Evolutionary conservation across 2,113 vertebrate species (phyloP), one percentile per base, ranked within the genome.

Genomic region (Parotia lawesii): DNA sequence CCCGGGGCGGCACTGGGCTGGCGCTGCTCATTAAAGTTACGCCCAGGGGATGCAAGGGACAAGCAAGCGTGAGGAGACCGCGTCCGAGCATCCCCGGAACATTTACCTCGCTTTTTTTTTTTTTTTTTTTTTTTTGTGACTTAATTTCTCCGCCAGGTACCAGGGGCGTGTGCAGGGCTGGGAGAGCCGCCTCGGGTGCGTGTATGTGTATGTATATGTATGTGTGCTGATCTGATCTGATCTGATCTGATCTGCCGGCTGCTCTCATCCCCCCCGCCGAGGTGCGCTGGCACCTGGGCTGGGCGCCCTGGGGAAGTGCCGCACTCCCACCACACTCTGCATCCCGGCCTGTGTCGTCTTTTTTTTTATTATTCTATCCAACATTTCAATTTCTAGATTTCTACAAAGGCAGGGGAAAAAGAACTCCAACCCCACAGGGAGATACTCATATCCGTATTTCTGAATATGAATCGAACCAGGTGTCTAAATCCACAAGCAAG

Each of bases 1-100:
- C 37, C 47, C 53, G 22, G 33, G 13, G 28, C 42, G 8, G 25
- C n/a, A 3, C 50, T 3, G n/a, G 9, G 10, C 35, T 48, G 35
- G 29, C 5, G 40, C 25, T 17, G 37, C 67, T 17, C 2, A 23
- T 1, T 0, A 1, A 29, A 87, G 64, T 77, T 51, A 6, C 15
- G 4, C 22, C 47, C 3, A 8, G 44, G 14, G n/a, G 6, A 6
- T 18, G 10, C 3, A 1, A 9, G 9, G 16, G 24, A 12, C 1
- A 3, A 20, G 20, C 3, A 1, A 6, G 31, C 1, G 29, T 5
- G 50, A 25, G 44, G 25, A 37, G 51, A 22, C 24, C 2, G 40
- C 12, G 66, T 28, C 15, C 35, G 25, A 28, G 60, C 60, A 29
- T 35, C 37, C 42, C 11, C 48, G 10, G 3, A 31, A 10, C 45